Evolutionary conservation across 2,113 vertebrate genomes (phyloP), one percentile per base, ranked within the genome.

Genomic region (Neoarius graeffei): DNA sequence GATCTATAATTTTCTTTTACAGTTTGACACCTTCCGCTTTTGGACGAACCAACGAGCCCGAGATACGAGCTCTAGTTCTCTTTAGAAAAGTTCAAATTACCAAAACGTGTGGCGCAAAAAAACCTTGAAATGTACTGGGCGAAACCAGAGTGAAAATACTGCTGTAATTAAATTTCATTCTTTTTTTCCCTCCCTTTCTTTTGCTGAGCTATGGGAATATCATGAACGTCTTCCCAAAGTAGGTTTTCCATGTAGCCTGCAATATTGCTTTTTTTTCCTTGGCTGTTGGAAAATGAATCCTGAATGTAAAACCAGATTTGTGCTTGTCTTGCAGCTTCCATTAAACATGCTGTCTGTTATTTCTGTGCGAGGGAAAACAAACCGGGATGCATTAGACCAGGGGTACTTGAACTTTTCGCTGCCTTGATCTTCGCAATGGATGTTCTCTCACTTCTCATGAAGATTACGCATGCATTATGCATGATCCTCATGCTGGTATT

Each of bases 161-260:
- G 20, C 80, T 62, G 80, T 82, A 82, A 81, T 81, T 13, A 42
- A 20, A 81, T 81, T 81, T 35, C 19, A 7, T 48, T 60, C 1
- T 7, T 42, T 42, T 59, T 9, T 7, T 9, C 3, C 25, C 25
- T 4, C 25, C 5, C 14, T 35, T 35, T 74, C 9, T 80, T 80
- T 59, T 82, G 57, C 80, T 82, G 80, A 82, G 80, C 57, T 62
- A 42, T 1, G 19, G 80, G 30, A 82, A 62, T 62, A 42, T 62
- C 57, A 42, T 62, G 19, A 60, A 81, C 27, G 1, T 35, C 57
- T 82, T 42, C 30, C 30, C 30, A 23, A 7, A 60, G 57, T 62
- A 27, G 56, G 27, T 60, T 81, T 81, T 81, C 19, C 10, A 59
- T 6, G 27, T 81, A 20, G 27, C 4, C 30, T 62, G 57, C 17